Conservation (phyloP, 2,113 vertebrate genomes). For the Percina caprodes region DNA sequence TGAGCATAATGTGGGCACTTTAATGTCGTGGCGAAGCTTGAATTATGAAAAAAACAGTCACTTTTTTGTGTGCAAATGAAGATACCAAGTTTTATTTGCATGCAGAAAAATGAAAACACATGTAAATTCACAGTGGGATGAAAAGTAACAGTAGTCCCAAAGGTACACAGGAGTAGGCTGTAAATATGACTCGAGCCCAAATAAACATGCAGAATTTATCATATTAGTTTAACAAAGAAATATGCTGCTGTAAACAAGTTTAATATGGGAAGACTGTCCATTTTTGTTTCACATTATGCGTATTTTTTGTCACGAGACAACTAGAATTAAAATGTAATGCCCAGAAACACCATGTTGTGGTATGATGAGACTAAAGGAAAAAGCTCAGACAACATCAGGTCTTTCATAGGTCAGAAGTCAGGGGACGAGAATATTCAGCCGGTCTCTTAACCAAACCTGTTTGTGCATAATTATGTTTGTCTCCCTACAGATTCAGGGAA, state of each 20-base stretch:
- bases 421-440: too few species aligned
- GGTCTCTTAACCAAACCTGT: too few species aligned
- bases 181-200: constrained; percentile 14
- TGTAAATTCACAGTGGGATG: constrained; percentile 52
- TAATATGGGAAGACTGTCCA: not conserved
- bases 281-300: not conserved
- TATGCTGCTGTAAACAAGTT: constrained; percentile 29
- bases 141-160: constrained; percentile 38
- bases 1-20: too few species aligned
- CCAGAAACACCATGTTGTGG: too few species aligned
- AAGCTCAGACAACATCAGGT: too few species aligned
- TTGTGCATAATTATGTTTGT: too few species aligned
- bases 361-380: too few species aligned
- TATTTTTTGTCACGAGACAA: not conserved
- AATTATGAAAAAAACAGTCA: not conserved
- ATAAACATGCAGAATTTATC: not conserved
- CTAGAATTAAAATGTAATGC: too few species aligned
- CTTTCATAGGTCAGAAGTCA: too few species aligned
- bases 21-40: not conserved
- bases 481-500: too few species aligned
- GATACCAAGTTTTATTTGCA: constrained; percentile 31
- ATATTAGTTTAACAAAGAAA: not conserved
- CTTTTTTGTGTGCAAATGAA: constrained; percentile 8
- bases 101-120: constrained; percentile 23
- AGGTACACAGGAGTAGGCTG: not conserved